A percentile compares a stretch with the other conserved stretches of the same genome.
Conservation (phyloP, 2,888 invertebrate genomes). For the Nysson spinosus region DNA sequence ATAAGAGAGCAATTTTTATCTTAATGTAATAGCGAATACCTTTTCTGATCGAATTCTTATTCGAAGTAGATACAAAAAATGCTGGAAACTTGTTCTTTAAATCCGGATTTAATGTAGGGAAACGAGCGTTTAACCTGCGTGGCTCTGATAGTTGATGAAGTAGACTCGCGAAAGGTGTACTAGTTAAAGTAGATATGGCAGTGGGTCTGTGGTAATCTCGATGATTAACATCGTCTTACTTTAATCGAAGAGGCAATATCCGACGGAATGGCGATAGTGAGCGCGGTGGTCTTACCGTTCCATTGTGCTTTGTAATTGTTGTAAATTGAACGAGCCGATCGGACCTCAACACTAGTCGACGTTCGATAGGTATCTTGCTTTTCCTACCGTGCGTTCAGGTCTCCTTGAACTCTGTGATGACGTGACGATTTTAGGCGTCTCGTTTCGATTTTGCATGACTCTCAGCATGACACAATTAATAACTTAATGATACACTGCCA, state of each 20-base stretch:
- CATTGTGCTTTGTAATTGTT: conserved; percentile 68
- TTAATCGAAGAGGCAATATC: conserved; percentile 42
- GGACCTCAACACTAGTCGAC: conserved; percentile 28
- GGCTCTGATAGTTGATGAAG: no score
- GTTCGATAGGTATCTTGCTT: conserved; percentile 44
- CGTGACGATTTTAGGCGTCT: conserved; percentile 8
- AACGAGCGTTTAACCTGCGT: no score
- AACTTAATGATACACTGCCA: no score
- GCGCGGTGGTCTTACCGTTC: conserved; percentile 16
- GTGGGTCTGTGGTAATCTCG: conserved; percentile 24
- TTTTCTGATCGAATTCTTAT: no score
- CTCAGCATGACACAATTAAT: no score
- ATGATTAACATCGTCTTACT: conserved; percentile 34
- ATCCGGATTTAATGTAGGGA: no score
- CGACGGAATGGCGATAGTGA: conserved; percentile 32
- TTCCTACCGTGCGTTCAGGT: conserved; percentile 42
- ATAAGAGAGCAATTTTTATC: no score
- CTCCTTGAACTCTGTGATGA: conserved; percentile 30
- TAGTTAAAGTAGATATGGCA: conserved; percentile 7
- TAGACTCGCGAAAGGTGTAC: conserved; percentile 15
- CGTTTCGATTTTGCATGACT: conserved; percentile 2
- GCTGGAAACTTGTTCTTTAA: no score
- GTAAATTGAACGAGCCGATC: conserved; percentile 61
- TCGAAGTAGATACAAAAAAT: no score
- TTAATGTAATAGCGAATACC: no score